Percentiles rank a stretch among this genome's conserved stretches.
Conservation (phyloP, 2,113 vertebrate genomes). For the Brienomyrus longianalis region DNA sequence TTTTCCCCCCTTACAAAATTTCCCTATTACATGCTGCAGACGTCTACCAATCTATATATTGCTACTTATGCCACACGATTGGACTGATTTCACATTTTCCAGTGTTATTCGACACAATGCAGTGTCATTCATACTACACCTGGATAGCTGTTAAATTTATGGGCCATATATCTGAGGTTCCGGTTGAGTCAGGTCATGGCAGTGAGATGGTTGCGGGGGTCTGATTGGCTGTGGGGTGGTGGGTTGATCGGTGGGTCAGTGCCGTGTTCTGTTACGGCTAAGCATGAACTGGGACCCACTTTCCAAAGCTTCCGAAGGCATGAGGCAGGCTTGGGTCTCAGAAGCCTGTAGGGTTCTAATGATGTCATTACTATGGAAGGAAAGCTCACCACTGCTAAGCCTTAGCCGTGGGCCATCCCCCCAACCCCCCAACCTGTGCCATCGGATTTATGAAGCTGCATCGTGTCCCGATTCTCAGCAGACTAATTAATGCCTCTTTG, state of each 20-base stretch:
- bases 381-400: background rate
- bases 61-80: background rate
- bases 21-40: background rate
- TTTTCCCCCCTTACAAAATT: background rate
- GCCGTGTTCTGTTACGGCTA: background rate
- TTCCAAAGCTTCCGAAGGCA: background rate
- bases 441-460: background rate
- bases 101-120: background rate
- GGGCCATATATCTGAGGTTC: background rate
- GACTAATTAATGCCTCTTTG: background rate
- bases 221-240: background rate
- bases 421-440: background rate
- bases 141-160: background rate
- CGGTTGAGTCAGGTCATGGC: background rate
- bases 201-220: background rate
- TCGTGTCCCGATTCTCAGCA: background rate
- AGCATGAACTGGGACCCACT: background rate
- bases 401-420: background rate
- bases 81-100: background rate
- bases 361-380: background rate
- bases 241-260: background rate
- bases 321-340: background rate
- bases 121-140: background rate
- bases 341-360: background rate
- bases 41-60: background rate